A percentile compares a stretch with the other conserved stretches of the same genome.
Conservation (phyloP, 1,140 invertebrate genomes). For the Pararge aegeria region DNA sequence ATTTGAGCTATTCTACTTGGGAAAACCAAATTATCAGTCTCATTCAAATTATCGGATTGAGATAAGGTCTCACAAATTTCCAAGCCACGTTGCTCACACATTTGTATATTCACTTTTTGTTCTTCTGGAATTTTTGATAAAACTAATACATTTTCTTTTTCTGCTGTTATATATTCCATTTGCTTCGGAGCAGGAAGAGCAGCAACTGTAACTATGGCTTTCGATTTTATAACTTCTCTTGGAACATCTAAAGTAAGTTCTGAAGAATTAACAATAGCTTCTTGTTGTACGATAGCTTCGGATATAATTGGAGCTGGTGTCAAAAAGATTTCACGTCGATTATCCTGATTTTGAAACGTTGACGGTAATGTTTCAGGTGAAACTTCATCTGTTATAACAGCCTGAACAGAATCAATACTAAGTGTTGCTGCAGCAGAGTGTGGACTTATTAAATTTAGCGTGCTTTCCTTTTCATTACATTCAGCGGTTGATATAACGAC, state of each 20-base stretch:
- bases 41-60: slow-evolving; percentile 55
- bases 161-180: slow-evolving; percentile 46
- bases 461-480: slow-evolving; percentile 59
- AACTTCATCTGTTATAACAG: slow-evolving; percentile 50
- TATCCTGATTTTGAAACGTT: slow-evolving; percentile 24
- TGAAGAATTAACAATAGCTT: slow-evolving; percentile 48
- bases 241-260: slow-evolving; percentile 36
- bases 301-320: slow-evolving; percentile 31
- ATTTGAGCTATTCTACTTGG: slow-evolving; percentile 40
- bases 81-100: slow-evolving; percentile 44
- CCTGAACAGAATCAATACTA: slow-evolving; percentile 47
- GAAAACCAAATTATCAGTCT: slow-evolving; percentile 29
- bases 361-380: slow-evolving; percentile 41
- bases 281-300: slow-evolving; percentile 59
- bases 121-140: slow-evolving; percentile 38
- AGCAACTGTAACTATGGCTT: slow-evolving; percentile 40
- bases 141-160: slow-evolving; percentile 48
- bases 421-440: slow-evolving; percentile 32
- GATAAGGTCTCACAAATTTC: slow-evolving; percentile 54
- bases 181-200: slow-evolving; percentile 49
- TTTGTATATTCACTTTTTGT: slow-evolving; percentile 44
- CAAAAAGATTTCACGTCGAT: slow-evolving; percentile 28
- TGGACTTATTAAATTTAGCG: slow-evolving; percentile 32
- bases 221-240: slow-evolving; percentile 22
- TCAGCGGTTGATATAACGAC: slow-evolving; percentile 48